phyloP scores from a whole-genome alignment of 2,888 invertebrate genomes.

The Caradrina kadenii region DNA sequence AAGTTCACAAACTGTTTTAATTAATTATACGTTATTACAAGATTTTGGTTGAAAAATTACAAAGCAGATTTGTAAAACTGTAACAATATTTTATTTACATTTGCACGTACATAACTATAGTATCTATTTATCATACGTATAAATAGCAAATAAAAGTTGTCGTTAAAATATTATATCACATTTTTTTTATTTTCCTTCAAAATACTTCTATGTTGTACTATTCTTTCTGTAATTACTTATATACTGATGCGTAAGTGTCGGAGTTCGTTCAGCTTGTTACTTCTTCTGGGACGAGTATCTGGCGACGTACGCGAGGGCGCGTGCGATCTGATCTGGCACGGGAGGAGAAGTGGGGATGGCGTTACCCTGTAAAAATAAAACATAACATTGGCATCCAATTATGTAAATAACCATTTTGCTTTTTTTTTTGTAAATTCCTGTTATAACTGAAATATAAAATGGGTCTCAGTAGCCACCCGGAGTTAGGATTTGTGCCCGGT shows the following conservation, averaged over 20 bases:
- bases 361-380: constrained; percentile 74
- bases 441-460: neutral
- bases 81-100: constrained; percentile 47
- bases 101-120: constrained; percentile 44
- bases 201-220: constrained; percentile 60
- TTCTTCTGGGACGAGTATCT: constrained; percentile 57
- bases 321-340: constrained; percentile 85
- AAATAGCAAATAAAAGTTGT: constrained; percentile 56
- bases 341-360: constrained; percentile 87
- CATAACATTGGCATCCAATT: constrained; percentile 2
- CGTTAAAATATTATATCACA: constrained; percentile 68
- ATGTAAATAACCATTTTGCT: no score
- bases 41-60: constrained; percentile 7
- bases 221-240: constrained; percentile 43
- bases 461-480: no score
- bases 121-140: constrained; percentile 43
- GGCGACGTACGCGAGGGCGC: constrained; percentile 80
- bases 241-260: constrained; percentile 44
- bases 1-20: neutral
- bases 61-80: constrained; percentile 6
- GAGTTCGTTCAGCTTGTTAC: constrained; percentile 57
- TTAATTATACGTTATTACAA: neutral
- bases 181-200: constrained; percentile 53
- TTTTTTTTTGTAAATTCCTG: neutral
- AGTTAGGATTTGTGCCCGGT: no score